These are phyloP conservation scores for Spinus olivaceus DNA, from an alignment of 2,797 vertebrate genomes.

Conservation along the genomic window DNA sequence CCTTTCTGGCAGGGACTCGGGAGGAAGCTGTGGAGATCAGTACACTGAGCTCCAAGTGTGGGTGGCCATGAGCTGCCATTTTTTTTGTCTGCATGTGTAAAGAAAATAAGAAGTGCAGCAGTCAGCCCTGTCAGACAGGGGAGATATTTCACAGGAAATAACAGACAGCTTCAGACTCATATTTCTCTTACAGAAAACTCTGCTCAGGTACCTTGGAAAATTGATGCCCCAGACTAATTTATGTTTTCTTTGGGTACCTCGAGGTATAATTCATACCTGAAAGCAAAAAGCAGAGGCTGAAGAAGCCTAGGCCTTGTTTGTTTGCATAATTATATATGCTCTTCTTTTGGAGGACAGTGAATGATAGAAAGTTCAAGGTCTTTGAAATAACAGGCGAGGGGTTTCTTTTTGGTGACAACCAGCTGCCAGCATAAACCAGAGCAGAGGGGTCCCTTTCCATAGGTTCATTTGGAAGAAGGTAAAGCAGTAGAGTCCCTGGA, in stretches of 20 bases:
- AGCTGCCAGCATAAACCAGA: neutral
- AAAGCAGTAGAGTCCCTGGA: neutral
- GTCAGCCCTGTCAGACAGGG: slow-evolving; percentile 1
- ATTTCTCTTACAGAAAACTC: neutral
- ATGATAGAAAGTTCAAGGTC: neutral
- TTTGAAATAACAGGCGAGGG: neutral
- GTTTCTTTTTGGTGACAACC: neutral
- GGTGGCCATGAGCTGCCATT: neutral
- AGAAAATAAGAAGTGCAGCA: slow-evolving; percentile 33
- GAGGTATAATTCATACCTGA: neutral
- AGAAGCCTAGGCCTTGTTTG: neutral
- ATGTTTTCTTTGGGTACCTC: neutral
- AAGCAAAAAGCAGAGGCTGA: neutral
- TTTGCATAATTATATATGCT: neutral
- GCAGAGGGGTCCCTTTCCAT: neutral
- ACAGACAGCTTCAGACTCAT: neutral
- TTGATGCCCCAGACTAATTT: neutral
- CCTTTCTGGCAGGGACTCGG: slow-evolving; percentile 12
- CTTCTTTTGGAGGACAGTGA: neutral
- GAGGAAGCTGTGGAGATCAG: slow-evolving; percentile 43
- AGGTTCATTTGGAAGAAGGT: neutral
- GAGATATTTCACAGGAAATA: slow-evolving; percentile 35
- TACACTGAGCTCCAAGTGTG: slow-evolving; percentile 19
- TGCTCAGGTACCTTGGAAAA: neutral
- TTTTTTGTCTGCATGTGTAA: neutral